phyloP scores from a whole-genome alignment of 1,140 invertebrate genomes.

The Penaeus chinensis region DNA sequence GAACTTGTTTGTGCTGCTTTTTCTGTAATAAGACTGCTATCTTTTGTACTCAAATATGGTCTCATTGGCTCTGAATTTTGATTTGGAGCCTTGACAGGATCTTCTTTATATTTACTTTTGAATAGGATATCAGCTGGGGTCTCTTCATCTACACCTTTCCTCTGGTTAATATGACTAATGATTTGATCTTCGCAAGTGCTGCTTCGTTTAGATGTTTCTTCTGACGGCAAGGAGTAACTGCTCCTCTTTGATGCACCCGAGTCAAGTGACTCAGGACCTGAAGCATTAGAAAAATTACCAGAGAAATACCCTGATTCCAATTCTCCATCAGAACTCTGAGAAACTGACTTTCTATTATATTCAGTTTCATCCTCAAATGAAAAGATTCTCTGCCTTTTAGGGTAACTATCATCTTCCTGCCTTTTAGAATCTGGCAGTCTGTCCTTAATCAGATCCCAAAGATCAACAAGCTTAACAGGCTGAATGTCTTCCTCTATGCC shows the following conservation, averaged over 20 bases:
- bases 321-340: slow-evolving; percentile 34
- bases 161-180: neutral
- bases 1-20: no score
- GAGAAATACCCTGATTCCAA: slow-evolving; percentile 50
- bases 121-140: no score
- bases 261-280: slow-evolving; percentile 33
- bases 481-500: slow-evolving; percentile 33
- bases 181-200: slow-evolving; percentile 29
- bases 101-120: no score
- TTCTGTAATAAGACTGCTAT: no score
- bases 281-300: slow-evolving; percentile 30
- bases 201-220: slow-evolving; percentile 29
- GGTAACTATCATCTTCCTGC: neutral
- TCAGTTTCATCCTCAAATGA: slow-evolving; percentile 11
- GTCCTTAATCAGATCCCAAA: slow-evolving; percentile 55
- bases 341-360: slow-evolving; percentile 28
- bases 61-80: no score
- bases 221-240: slow-evolving; percentile 31
- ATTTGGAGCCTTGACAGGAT: no score
- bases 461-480: slow-evolving; percentile 49
- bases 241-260: slow-evolving; percentile 42
- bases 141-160: no score
- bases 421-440: slow-evolving; percentile 24
- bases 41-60: no score
- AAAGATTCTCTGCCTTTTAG: neutral